These are phyloP conservation scores for Sarcophaga variegata DNA, from an alignment of 2,888 invertebrate genomes.

Conservation along the genomic window DNA sequence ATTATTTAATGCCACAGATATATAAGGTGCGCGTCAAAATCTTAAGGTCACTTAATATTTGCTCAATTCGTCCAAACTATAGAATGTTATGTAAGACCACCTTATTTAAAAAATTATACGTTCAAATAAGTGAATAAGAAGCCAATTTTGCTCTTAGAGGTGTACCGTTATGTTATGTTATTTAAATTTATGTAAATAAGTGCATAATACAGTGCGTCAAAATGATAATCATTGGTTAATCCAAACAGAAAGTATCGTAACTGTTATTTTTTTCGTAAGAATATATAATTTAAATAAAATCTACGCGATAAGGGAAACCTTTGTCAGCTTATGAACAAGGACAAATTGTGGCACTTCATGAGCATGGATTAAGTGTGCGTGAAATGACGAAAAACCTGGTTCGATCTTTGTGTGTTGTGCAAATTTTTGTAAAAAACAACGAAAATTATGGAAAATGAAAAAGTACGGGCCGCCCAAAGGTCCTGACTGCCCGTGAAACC, in stretches of 20 bases:
- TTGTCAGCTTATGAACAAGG: background rate
- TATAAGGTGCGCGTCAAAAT: no score
- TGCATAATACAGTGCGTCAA: background rate
- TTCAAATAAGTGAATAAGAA: no score
- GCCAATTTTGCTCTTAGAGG: no score
- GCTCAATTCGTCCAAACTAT: no score
- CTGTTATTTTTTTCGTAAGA: background rate
- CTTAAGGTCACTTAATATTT: no score
- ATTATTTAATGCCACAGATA: no score
- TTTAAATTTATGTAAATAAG: background rate
- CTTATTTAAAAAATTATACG: no score
- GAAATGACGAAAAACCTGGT: background rate
- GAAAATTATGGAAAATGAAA: no score
- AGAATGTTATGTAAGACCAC: no score
- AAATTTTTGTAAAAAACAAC: background rate
- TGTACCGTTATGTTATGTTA: no score
- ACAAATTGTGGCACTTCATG: background rate
- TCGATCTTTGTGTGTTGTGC: background rate
- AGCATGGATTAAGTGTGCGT: background rate
- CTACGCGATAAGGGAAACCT: background rate
- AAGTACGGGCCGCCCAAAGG: no score
- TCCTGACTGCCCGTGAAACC: no score
- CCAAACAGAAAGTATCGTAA: background rate
- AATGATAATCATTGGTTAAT: background rate
- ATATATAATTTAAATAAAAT: background rate